Conservation (phyloP, 2,797 vertebrate genomes). For the Phrynocephalus guinanensis region DNA sequence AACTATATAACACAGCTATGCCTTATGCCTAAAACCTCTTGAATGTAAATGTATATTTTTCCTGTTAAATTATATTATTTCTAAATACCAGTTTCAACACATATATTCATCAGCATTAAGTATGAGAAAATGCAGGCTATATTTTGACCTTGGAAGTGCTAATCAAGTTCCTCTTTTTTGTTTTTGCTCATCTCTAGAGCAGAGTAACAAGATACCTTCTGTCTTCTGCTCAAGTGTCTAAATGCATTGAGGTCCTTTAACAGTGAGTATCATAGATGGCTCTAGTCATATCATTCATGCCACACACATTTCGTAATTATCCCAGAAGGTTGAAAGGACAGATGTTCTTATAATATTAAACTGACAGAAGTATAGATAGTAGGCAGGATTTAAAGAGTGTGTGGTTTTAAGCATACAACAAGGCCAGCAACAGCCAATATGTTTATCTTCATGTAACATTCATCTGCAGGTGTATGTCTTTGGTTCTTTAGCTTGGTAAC, state of each 20-base stretch:
- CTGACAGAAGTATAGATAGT: not conserved
- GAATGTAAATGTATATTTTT: not conserved
- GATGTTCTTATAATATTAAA: conserved; percentile 1
- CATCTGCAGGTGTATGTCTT: conserved; percentile 11
- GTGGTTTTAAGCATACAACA: not conserved
- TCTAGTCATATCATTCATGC: not conserved
- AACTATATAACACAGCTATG: not conserved
- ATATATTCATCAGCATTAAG: not conserved
- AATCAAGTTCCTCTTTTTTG: not conserved
- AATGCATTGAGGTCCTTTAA: rapidly evolving
- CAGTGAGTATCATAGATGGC: conserved; percentile 4
- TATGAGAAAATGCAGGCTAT: not conserved
- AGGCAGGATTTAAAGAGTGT: conserved; percentile 1
- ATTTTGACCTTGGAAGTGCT: not conserved
- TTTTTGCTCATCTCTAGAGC: not conserved
- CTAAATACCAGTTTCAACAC: conserved; percentile 1
- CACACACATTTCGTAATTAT: not conserved
- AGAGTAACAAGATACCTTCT: not conserved
- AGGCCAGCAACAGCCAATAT: conserved; percentile 15
- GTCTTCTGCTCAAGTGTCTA: not conserved
- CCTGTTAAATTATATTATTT: conserved; percentile 24
- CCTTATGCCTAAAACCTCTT: not conserved
- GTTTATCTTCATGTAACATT: conserved; percentile 4
- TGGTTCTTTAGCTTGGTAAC: not conserved
- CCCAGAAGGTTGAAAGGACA: not conserved